A percentile compares a stretch with the other conserved stretches of the same genome.
phyloP scores from a whole-genome alignment of 2,888 invertebrate species.

The Capitulum mitella region DNA sequence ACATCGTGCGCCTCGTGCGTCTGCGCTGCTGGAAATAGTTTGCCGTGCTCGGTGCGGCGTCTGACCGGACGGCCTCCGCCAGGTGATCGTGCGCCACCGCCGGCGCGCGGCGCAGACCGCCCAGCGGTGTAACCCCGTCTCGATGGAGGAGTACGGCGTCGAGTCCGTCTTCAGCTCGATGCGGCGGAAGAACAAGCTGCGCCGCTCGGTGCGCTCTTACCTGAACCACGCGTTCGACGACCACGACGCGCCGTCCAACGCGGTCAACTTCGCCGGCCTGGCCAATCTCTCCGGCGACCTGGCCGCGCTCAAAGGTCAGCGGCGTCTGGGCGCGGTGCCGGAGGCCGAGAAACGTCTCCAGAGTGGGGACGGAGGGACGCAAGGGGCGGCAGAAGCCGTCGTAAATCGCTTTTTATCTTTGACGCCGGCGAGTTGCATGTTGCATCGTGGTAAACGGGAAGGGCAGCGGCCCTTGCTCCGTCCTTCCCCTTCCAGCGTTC shows the following conservation, averaged over 20 bases:
- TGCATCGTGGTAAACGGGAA: too few species aligned
- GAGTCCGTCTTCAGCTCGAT: constrained; percentile 71
- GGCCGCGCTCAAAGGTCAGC: constrained; percentile 18
- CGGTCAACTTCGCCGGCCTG: constrained; percentile 68
- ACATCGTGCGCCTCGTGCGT: too few species aligned
- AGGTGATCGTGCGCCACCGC: constrained; percentile 72
- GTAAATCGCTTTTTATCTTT: too few species aligned
- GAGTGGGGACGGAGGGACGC: background rate
- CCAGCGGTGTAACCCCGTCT: constrained; percentile 79
- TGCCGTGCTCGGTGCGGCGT: too few species aligned
- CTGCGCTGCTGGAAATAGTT: too few species aligned
- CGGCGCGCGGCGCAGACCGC: constrained; percentile 62
- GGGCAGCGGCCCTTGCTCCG: too few species aligned
- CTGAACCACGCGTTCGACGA: constrained; percentile 79
- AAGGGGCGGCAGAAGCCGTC: background rate
- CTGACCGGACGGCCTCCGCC: too few species aligned
- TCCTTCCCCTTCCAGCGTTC: too few species aligned
- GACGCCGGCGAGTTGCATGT: too few species aligned
- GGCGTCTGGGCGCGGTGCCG: background rate
- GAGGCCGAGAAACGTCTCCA: background rate
- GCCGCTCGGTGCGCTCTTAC: constrained; percentile 77
- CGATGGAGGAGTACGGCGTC: constrained; percentile 78
- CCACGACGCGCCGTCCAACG: constrained; percentile 56
- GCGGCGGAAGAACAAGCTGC: constrained; percentile 54
- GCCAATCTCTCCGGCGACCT: constrained; percentile 47